Evolutionary conservation across 2,888 invertebrate species (phyloP).

Genomic region (Timandra comae): DNA sequence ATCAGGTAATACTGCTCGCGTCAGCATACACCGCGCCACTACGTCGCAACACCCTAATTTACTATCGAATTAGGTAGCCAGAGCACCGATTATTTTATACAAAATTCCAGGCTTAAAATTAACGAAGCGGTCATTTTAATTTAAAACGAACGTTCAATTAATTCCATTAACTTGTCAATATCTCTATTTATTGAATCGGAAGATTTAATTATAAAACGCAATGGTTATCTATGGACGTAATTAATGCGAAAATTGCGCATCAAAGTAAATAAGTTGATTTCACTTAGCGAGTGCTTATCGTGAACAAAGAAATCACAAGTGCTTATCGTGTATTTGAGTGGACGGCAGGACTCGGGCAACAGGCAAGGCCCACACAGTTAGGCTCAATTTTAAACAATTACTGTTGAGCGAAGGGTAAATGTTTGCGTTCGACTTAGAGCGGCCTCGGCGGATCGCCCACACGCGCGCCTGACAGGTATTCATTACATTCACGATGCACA

Average conservation of each 20-base stretch:
- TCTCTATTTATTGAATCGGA: slow-evolving; percentile 38
- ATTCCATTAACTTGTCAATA: slow-evolving; percentile 42
- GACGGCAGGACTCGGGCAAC: slow-evolving; percentile 53
- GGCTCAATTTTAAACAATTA: slow-evolving; percentile 77
- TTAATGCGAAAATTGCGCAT: slow-evolving; percentile 17
- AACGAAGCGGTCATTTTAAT: slow-evolving; percentile 47
- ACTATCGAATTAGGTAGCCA: slow-evolving; percentile 53
- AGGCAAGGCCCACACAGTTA: slow-evolving; percentile 73
- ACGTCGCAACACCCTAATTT: slow-evolving; percentile 59
- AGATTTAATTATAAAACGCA: slow-evolving; percentile 28
- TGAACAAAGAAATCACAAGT: slow-evolving; percentile 57
- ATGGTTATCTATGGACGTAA: slow-evolving; percentile 15
- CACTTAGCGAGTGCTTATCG: slow-evolving; percentile 53
- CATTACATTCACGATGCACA: slow-evolving; percentile 69
- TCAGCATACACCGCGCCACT: slow-evolving; percentile 38
- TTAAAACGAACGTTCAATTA: slow-evolving; percentile 41
- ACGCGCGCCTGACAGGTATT: slow-evolving; percentile 73
- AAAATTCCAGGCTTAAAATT: slow-evolving; percentile 48
- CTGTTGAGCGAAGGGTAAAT: slow-evolving; percentile 73
- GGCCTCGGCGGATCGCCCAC: slow-evolving; percentile 60
- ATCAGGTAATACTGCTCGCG: slow-evolving; percentile 41
- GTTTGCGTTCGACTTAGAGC: slow-evolving; percentile 74
- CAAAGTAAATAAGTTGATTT: slow-evolving; percentile 19
- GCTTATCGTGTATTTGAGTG: slow-evolving; percentile 38
- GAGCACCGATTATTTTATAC: slow-evolving; percentile 44